Conservation (phyloP, 1,140 invertebrate genomes). For the Aphis craccivora region DNA sequence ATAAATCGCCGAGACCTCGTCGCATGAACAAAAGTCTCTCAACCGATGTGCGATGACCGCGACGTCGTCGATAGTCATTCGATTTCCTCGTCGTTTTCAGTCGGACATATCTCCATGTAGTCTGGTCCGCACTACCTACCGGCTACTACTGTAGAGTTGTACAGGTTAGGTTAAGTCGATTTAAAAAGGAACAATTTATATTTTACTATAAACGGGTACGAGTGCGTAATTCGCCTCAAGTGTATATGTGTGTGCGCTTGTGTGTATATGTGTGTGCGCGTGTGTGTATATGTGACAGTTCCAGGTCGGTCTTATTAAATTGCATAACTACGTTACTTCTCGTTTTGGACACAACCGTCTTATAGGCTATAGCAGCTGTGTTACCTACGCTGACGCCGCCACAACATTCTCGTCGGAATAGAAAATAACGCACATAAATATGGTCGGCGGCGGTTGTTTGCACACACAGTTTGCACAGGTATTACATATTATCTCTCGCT, state of each 20-base stretch:
- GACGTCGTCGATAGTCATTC: not conserved
- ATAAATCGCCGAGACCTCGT: not conserved
- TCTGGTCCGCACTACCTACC: not conserved
- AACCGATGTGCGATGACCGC: too few species aligned
- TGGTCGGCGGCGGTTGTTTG: not conserved
- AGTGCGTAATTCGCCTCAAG: not conserved
- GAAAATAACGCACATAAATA: conserved; percentile 15
- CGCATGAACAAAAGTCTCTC: too few species aligned
- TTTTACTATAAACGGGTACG: not conserved
- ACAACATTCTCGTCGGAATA: conserved; percentile 34
- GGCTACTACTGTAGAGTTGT: too few species aligned
- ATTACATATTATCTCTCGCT: not conserved
- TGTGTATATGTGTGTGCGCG: too few species aligned
- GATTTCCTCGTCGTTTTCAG: not conserved
- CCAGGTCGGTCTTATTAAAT: conserved; percentile 18
- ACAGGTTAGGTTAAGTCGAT: not conserved
- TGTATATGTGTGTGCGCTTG: not conserved
- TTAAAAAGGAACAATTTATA: not conserved
- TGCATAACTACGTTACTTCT: conserved; percentile 1
- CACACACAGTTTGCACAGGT: not conserved
- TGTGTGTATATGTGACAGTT: conserved; percentile 11
- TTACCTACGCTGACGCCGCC: too few species aligned
- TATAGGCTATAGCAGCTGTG: not conserved
- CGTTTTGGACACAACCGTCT: not conserved
- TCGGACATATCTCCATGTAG: not conserved